These are phyloP conservation scores for Euwallacea fornicatus DNA, from an alignment of 1,140 invertebrate genomes.

Conservation along the genomic window DNA sequence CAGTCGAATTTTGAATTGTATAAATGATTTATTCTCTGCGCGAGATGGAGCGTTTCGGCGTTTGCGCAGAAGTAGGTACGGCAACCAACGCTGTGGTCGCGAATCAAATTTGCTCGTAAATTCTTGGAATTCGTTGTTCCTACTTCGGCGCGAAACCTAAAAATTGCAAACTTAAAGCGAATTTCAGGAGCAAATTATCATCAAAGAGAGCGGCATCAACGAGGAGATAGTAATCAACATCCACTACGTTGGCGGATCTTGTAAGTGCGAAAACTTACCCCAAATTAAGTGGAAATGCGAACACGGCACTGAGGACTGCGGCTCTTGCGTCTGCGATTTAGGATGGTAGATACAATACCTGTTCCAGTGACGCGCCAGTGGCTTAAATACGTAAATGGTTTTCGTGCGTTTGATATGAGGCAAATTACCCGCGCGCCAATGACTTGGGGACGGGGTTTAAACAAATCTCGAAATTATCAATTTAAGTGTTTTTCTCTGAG, in stretches of 20 bases:
- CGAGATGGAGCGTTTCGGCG: too few species aligned
- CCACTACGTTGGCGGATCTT: constrained; percentile 54
- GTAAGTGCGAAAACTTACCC: constrained; percentile 51
- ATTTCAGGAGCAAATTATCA: constrained; percentile 51
- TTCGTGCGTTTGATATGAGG: constrained; percentile 6
- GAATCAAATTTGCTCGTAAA: constrained; percentile 43
- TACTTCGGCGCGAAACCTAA: too few species aligned
- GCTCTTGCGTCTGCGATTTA: constrained; percentile 60
- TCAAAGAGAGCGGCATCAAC: constrained; percentile 58
- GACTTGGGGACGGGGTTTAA: too few species aligned
- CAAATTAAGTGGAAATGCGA: constrained; percentile 43
- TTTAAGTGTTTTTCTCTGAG: too few species aligned
- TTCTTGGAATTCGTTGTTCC: neutral
- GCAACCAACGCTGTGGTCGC: too few species aligned
- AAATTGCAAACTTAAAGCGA: neutral
- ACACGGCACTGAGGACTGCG: constrained; percentile 60
- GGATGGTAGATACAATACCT: constrained; percentile 56
- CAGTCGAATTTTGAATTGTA: neutral
- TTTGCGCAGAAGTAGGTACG: too few species aligned
- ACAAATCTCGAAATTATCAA: too few species aligned
- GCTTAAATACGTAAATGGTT: constrained; percentile 8
- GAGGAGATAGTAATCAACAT: constrained; percentile 56
- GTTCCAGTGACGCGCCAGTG: neutral
- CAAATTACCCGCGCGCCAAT: too few species aligned
- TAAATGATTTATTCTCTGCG: constrained; percentile 19